These are phyloP conservation scores for Pseudocheirus occidentalis DNA, from an alignment of 2,797 vertebrate genomes.

Conservation along the genomic window DNA sequence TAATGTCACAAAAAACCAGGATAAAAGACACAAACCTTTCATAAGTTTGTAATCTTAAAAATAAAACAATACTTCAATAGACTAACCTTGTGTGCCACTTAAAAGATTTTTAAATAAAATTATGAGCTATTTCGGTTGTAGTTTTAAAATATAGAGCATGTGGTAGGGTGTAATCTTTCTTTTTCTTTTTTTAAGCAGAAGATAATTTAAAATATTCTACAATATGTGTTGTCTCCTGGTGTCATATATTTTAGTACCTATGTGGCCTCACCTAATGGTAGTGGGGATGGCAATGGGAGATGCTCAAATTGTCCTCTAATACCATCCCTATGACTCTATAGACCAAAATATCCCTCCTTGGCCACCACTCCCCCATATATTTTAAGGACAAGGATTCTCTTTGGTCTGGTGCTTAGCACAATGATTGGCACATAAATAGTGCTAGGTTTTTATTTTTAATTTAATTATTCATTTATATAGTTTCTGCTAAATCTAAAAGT, in stretches of 20 bases:
- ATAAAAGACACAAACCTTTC: conserved; percentile 74
- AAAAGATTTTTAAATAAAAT: conserved; percentile 70
- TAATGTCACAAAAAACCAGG: conserved; percentile 60
- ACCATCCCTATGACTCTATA: neutral
- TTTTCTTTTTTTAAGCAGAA: conserved; percentile 59
- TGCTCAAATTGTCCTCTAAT: neutral
- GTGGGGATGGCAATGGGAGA: neutral
- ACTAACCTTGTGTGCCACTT: conserved; percentile 65
- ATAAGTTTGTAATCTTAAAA: conserved; percentile 70
- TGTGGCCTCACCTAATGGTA: neutral
- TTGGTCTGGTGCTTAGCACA: neutral
- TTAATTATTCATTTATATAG: neutral
- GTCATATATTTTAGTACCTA: neutral
- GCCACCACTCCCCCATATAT: neutral
- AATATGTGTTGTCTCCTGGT: neutral
- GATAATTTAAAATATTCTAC: conserved; percentile 8
- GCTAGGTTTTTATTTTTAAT: neutral
- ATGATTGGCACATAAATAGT: neutral
- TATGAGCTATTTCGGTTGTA: neutral
- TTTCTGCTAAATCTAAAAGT: neutral
- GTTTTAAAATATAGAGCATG: conserved; percentile 2
- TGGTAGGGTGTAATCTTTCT: neutral
- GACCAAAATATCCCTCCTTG: neutral
- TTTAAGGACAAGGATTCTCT: neutral
- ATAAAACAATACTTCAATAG: conserved; percentile 65